Evolutionary conservation across 2,113 vertebrate species (phyloP).

Genomic region (Myiagra hebetior): DNA sequence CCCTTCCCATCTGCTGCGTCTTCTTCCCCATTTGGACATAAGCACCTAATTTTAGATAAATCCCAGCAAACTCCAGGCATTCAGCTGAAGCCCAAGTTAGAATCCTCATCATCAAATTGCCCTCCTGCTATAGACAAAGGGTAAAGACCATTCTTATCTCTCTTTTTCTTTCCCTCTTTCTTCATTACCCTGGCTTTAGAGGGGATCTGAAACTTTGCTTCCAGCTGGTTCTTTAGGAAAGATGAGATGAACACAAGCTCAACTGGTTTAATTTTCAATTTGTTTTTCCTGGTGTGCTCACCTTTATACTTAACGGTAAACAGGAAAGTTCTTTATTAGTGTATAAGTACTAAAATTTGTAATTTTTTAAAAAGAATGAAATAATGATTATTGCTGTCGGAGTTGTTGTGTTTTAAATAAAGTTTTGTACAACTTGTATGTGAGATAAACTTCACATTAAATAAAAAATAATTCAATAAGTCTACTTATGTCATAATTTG

Average conservation of each 20-base stretch:
- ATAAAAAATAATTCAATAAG: background rate
- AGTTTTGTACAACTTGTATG: background rate
- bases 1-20: background rate
- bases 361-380: background rate
- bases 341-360: background rate
- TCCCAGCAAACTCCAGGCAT: background rate
- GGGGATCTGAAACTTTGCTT: background rate
- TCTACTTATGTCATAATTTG: fast-evolving
- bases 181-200: background rate
- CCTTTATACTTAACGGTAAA: background rate
- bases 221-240: background rate
- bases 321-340: background rate
- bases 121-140: background rate
- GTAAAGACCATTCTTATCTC: fast-evolving
- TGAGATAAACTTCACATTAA: background rate
- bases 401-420: background rate
- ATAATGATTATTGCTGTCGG: background rate
- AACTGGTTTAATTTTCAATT: background rate
- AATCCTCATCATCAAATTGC: background rate
- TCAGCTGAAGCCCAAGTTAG: background rate
- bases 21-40: background rate
- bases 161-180: background rate
- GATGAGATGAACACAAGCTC: background rate
- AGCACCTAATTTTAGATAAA: conserved; percentile 16
- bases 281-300: background rate